phyloP scores from a whole-genome alignment of 2,797 vertebrate species.

The Orestias chungarensis region DNA sequence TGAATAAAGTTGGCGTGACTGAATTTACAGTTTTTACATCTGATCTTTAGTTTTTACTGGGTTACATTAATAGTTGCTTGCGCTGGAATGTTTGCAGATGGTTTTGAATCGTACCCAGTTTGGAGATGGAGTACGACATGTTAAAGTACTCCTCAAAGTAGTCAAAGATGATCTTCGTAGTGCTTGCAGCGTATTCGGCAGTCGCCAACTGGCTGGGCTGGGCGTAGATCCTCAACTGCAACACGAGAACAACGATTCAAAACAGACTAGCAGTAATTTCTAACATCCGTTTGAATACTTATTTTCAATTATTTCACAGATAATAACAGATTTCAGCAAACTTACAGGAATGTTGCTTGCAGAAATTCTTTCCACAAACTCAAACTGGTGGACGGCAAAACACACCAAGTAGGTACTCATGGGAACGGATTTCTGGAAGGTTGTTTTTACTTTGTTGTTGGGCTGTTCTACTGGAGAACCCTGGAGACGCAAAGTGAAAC shows the following conservation, averaged over 20 bases:
- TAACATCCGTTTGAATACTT: neutral
- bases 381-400: constrained; percentile 92
- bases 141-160: constrained; percentile 92
- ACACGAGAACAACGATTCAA: constrained; percentile 9
- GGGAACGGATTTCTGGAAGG: constrained; percentile 86
- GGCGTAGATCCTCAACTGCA: constrained; percentile 89
- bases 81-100: neutral
- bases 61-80: neutral
- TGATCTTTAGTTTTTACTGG: neutral
- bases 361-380: constrained; percentile 60
- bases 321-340: constrained; percentile 24
- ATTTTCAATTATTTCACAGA: neutral
- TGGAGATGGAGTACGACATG: constrained; percentile 89
- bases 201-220: constrained; percentile 86
- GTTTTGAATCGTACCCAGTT: constrained; percentile 83
- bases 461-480: constrained; percentile 41
- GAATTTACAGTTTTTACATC: too few relatives aligned
- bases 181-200: constrained; percentile 86
- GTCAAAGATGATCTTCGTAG: constrained; percentile 87
- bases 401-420: constrained; percentile 99
- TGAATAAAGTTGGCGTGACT: too few relatives aligned
- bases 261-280: neutral
- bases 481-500: constrained; percentile 39
- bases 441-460: constrained; percentile 75
- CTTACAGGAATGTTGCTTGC: constrained; percentile 85